Conservation (phyloP, 1,140 invertebrate genomes). For the Tribolium madens region DNA sequence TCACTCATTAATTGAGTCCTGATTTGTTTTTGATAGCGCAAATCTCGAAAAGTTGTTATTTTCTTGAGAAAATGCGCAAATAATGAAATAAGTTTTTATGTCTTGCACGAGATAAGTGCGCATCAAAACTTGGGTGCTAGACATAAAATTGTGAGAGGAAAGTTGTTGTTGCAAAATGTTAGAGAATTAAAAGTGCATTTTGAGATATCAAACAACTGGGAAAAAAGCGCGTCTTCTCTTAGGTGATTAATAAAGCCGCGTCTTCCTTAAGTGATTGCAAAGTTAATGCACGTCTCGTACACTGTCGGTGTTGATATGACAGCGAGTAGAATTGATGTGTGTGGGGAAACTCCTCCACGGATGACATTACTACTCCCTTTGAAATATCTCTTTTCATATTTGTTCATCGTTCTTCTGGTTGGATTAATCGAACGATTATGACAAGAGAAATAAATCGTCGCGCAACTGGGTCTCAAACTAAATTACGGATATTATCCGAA, state of each 20-base stretch:
- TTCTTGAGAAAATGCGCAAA: neutral
- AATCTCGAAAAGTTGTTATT: neutral
- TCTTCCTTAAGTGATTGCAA: slow-evolving; percentile 15
- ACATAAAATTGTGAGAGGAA: neutral
- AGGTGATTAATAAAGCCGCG: neutral
- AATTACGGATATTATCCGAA: slow-evolving; percentile 19
- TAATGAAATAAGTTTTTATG: slow-evolving; percentile 3
- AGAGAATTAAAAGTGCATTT: no score
- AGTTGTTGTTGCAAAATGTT: neutral
- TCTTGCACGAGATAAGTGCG: neutral
- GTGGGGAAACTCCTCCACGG: neutral
- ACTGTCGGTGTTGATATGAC: slow-evolving; percentile 12
- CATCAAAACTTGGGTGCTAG: neutral
- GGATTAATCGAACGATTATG: slow-evolving; percentile 18
- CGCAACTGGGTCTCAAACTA: neutral
- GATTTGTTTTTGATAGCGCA: neutral
- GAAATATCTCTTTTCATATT: slow-evolving; percentile 27
- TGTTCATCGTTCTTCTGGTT: neutral
- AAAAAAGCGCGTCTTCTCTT: neutral
- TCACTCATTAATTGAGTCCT: neutral
- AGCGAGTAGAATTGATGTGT: slow-evolving; percentile 19
- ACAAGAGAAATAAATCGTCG: slow-evolving; percentile 2
- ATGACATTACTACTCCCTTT: neutral
- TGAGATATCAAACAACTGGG: neutral
- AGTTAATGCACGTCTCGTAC: slow-evolving; percentile 30